Percentiles rank a stretch among this genome's conserved stretches.
Evolutionary conservation across 2,888 invertebrate genomes (phyloP).

Genomic region (Calameuta filiformis): DNA sequence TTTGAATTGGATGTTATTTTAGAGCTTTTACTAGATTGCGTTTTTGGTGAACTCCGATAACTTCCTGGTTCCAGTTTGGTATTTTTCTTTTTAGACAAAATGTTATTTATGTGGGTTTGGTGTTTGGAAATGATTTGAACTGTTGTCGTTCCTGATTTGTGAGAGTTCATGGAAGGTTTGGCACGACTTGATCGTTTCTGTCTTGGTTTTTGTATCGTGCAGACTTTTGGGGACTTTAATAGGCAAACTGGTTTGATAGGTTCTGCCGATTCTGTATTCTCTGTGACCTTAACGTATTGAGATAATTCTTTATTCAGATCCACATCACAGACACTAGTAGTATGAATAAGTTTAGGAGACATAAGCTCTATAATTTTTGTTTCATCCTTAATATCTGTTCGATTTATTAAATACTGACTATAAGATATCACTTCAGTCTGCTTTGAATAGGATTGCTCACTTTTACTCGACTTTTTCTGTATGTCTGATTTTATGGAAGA

Average conservation of each 20-base stretch:
- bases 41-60: slow-evolving; percentile 22
- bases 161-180: neutral
- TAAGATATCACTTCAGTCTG: slow-evolving; percentile 4
- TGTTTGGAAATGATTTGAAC: neutral
- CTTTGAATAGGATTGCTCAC: slow-evolving; percentile 2
- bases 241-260: neutral
- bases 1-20: neutral
- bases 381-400: neutral
- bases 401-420: neutral
- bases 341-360: slow-evolving; percentile 29
- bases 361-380: slow-evolving; percentile 24
- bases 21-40: slow-evolving; percentile 9
- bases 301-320: slow-evolving; percentile 30
- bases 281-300: slow-evolving; percentile 27
- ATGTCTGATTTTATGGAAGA: neutral
- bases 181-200: neutral
- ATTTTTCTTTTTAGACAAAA: neutral
- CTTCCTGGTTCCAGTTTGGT: slow-evolving; percentile 6
- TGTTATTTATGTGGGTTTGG: neutral
- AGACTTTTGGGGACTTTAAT: neutral
- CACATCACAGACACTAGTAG: slow-evolving; percentile 28
- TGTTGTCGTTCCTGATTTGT: neutral
- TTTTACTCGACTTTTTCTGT: neutral
- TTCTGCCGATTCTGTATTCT: slow-evolving; percentile 7
- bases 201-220: neutral